Base-by-base conservation (phyloP, 2,888 invertebrate genomes). In the Gari tellinella region DNA sequence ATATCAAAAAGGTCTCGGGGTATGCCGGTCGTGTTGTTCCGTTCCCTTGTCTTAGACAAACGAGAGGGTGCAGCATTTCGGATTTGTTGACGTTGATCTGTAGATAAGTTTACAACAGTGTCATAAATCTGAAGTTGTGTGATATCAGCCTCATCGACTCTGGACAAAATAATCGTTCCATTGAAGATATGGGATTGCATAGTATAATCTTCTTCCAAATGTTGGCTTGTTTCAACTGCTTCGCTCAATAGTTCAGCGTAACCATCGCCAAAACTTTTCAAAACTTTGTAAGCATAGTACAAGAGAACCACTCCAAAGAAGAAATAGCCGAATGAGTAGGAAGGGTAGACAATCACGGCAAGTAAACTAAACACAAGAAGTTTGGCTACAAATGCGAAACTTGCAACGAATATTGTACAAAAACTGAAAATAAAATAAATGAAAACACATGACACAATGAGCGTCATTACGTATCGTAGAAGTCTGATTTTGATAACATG, bases 271-370 rank as follows among this genome's bases (percentile, higher is more conserved):
- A 31, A 31, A 31, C 31, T 31, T 10, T 31, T 31, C 31, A 31
- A 7, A 10, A 31, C 5, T 10, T 31, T 31, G 31, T 31, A 31
- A 7, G 31, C 38, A 41, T 61, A 61, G 23, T 61, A 66, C 10
- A 55, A 10, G 3, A 66, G 31, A 23, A 43, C 51, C 3, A 55
- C 31, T 10, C 37, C 55, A n/a, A 61, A 61, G 38, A 61, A 66
- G 51, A 62, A 19, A 25, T 65, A 66, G 8, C 72, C 61, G 45
- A 69, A 69, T 7, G 69, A 49, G n/a, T 19, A 26, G 1, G 63
- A 25, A 3, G 69, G 69, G 26, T 52, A 69, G n/a, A 63, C 26
- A 26, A 69, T 19, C 5, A 69, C 58, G 2, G 69, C 63, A 31
- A 63, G 49, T 14, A 31, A 31, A 31, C 31, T 31, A 10, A 31